These are phyloP conservation scores for Brachyrhaphis roseni DNA, from an alignment of 2,797 vertebrate genomes.

Conservation along the genomic window DNA sequence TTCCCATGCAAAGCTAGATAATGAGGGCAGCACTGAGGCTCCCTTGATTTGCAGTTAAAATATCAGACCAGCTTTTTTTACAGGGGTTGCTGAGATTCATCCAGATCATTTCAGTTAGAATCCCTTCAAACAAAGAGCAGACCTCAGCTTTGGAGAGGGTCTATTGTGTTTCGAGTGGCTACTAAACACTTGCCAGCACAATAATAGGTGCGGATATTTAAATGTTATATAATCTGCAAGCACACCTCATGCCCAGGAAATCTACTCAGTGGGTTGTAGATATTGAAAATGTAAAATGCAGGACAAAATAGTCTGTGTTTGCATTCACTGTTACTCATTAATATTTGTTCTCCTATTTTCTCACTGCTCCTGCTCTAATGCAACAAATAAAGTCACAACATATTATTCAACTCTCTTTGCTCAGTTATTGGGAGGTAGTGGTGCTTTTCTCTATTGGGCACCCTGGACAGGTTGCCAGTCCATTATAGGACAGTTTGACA, in stretches of 20 bases:
- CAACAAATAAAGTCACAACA: not conserved
- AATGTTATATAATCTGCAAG: not conserved
- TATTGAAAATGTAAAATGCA: constrained; percentile 2
- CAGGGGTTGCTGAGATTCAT: constrained; percentile 5
- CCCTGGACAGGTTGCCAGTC: no score
- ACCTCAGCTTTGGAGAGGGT: not conserved
- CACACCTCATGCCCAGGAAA: not conserved
- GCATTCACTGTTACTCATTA: not conserved
- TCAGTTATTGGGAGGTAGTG: no score
- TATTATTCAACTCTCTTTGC: not conserved
- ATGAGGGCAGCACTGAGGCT: not conserved
- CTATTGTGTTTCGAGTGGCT: not conserved
- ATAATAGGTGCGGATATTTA: not conserved
- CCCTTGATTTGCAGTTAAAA: not conserved
- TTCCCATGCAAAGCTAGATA: not conserved
- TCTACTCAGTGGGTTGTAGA: not conserved
- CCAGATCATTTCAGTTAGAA: not conserved
- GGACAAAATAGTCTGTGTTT: not conserved
- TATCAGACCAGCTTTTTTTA: not conserved
- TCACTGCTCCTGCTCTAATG: not conserved
- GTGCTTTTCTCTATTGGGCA: not conserved
- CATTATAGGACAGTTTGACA: no score
- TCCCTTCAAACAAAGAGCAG: constrained; percentile 1
- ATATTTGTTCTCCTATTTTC: not conserved
- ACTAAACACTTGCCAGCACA: not conserved